Base-by-base conservation (phyloP, 2,113 vertebrate species). In the Perca flavescens region DNA sequence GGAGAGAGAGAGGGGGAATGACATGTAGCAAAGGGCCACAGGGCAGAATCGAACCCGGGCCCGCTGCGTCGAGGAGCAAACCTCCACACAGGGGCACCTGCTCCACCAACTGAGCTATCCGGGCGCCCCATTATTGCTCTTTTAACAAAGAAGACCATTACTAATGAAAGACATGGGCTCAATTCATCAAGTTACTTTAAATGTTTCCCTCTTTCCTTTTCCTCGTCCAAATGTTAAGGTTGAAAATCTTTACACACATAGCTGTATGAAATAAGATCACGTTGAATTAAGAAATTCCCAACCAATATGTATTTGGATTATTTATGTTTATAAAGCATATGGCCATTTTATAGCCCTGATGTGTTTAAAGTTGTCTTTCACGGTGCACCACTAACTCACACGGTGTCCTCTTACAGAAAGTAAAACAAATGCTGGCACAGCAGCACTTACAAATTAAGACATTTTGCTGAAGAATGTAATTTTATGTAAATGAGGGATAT, bases 401-500 rank as follows among this genome's bases (percentile, higher is more conserved):
- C 21, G 6, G 46, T 58, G 52, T 58, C 31, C 71, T 36, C 17
- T 52, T 53, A 22, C 19, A 52, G 53, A 46, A 4, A 15, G 16
- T 22, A n/a, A n/a, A 25, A 46, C n/a, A 47, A 8, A 25, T 65
- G 40, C 12, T n/a, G 61, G 61, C 36, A 15, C 12, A n/a, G 61
- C 63, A 62, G 60, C 10, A 25, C 14, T 46, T 15, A 47, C 40
- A 65, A 47, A 65, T 25, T 15, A 19, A 43, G 36, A 65, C 16
- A 31, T 19, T 68, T 25, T 58, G 31, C 36, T 47, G 19, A 46
- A 73, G 25, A 76, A 52, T 67, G 11, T 25, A 13, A 72, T 21
- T 69, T 70, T 34, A 70, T 74, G 46, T 61, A 60, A 80, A 87
- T 80, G n/a, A 75, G 3, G 52, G 31, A 34, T 13, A 28, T 36